Base-by-base conservation (phyloP, 2,113 vertebrate genomes). In the Dascyllus trimaculatus region DNA sequence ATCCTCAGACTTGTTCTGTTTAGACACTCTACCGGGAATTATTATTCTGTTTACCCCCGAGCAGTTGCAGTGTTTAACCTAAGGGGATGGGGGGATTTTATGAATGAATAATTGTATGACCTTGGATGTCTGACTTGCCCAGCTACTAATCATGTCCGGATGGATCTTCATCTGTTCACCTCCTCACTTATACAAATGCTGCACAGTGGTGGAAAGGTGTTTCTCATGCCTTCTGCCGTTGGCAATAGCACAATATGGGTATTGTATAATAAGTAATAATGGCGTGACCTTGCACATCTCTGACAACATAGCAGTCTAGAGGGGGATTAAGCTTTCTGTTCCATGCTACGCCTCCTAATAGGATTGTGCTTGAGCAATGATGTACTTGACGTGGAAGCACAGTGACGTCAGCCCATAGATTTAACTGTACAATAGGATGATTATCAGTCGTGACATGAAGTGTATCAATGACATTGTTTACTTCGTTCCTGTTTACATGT, bases 401-500 rank as follows among this genome's bases (percentile, higher is more conserved):
- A 90, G 68, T 68, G 74, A 68, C n/a, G 19, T 80, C 77, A 80
- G 81, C 81, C 57, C 58, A 32, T 81, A 78, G 52, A 76, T 63
- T 77, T 74, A 82, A 60, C 54, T 78, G 81, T 87, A 81, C 75
- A 80, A 46, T 83, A 81, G 48, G 81, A 74, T 32, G 53, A 79
- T 35, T 81, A 70, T 75, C 74, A 85, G 77, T 81, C 49, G 68
- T 93, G 82, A 91, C 77, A 87, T 90, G 78, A 89, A 77, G 72
- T 89, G 79, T 90, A 89, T 91, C 84, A 82, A 84, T 86, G 64
- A 87, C 82, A 87, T 92, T 94, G 84, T 96, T 95, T 95, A 94
- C 90, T 94, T 95, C 81, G 94, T 93, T 88, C 83, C 90, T 86
- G 91, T 96, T 96, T 95, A 95, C 93, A 94, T 95, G 91, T 94